Percentiles rank a stretch among this genome's conserved stretches.
These are phyloP conservation scores for Dallia pectoralis DNA, from an alignment of 2,797 vertebrate species.

Conservation along the genomic window DNA sequence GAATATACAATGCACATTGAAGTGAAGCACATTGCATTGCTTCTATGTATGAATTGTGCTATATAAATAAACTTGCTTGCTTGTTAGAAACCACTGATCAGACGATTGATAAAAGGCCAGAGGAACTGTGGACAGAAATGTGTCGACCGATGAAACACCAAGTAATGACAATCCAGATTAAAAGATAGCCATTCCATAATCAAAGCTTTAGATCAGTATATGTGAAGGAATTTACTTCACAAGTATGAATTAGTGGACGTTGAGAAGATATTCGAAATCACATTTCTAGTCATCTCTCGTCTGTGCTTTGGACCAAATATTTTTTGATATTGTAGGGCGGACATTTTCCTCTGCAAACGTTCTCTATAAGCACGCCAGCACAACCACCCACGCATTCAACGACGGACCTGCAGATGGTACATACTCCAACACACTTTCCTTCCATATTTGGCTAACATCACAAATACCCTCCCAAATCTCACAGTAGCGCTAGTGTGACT, in stretches of 20 bases:
- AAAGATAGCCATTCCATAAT: background rate
- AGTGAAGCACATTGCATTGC: no score
- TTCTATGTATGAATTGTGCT: no score
- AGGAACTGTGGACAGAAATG: background rate
- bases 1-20: no score
- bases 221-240: background rate
- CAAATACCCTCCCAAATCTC: background rate
- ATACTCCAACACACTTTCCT: background rate
- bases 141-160: background rate
- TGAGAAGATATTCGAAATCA: background rate
- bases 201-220: background rate
- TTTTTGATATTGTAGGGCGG: background rate
- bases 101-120: background rate
- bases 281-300: background rate
- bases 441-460: background rate
- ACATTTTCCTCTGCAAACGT: background rate
- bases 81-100: background rate
- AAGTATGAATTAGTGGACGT: background rate
- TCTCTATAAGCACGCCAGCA: background rate
- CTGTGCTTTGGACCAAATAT: background rate
- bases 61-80: no score
- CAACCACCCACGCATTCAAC: background rate
- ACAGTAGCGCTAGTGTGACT: background rate
- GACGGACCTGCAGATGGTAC: background rate
- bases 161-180: background rate